Conservation (phyloP, 2,113 vertebrate species). For the Sialia sialis region DNA sequence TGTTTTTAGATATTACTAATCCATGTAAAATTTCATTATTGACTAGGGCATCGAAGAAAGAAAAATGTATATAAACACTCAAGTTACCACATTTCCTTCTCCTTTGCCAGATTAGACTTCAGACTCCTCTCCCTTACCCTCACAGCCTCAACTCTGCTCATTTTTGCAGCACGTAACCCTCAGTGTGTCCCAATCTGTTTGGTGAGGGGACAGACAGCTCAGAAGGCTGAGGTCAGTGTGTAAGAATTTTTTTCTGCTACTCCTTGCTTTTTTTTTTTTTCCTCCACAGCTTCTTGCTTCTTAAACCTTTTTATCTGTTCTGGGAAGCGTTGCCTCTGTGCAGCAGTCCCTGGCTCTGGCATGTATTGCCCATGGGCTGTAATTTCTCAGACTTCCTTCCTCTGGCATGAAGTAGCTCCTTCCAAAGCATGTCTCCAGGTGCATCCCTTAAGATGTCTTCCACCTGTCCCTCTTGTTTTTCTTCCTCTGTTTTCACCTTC, state of each 20-base stretch:
- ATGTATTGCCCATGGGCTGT: accelerated
- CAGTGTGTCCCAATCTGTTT: not conserved
- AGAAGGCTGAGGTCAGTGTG: not conserved
- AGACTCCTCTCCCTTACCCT: not conserved
- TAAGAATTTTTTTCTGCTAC: not conserved
- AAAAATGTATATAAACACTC: not conserved
- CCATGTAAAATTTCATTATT: not conserved
- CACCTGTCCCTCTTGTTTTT: too few relatives aligned
- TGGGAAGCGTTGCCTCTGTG: not conserved
- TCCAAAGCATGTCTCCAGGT: too few relatives aligned
- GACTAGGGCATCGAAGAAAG: not conserved
- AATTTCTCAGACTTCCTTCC: not conserved
- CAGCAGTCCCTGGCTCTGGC: not conserved
- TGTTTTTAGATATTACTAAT: not conserved
- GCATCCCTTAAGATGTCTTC: too few relatives aligned
- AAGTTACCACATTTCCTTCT: not conserved
- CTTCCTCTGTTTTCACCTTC: too few relatives aligned
- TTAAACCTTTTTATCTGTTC: not conserved
- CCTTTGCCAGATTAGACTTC: not conserved
- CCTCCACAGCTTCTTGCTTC: not conserved
- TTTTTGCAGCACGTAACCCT: not conserved
- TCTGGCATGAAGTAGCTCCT: not conserved
- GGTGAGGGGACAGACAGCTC: not conserved
- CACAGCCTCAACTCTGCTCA: not conserved
- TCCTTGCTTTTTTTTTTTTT: not conserved